Conservation (phyloP, 1,140 invertebrate genomes). For the Papilio xuthus region DNA sequence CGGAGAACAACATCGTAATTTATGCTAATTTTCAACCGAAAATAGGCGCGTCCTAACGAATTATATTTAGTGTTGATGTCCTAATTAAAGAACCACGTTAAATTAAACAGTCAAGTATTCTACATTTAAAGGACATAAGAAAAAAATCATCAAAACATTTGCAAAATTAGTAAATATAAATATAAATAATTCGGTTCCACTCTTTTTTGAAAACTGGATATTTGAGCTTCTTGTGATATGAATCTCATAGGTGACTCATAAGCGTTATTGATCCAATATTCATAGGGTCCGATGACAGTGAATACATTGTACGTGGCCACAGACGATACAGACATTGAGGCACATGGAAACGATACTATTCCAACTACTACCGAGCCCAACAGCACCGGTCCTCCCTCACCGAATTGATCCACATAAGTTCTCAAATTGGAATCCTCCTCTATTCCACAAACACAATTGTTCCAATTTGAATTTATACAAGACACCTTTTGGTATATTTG, state of each 20-base stretch:
- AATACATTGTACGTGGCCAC: slow-evolving; percentile 58
- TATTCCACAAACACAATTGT: slow-evolving; percentile 66
- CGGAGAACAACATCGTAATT: slow-evolving; percentile 13
- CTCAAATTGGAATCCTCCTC: slow-evolving; percentile 47
- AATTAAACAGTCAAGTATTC: background rate
- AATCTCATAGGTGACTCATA: slow-evolving; percentile 27
- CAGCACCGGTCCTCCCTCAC: slow-evolving; percentile 62
- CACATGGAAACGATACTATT: slow-evolving; percentile 50
- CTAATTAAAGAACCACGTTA: slow-evolving; percentile 25
- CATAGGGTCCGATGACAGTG: slow-evolving; percentile 59
- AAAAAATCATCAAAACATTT: slow-evolving; percentile 25
- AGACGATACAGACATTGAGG: slow-evolving; percentile 45
- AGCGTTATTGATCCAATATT: slow-evolving; percentile 57
- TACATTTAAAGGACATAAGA: slow-evolving; percentile 6
- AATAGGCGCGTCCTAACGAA: slow-evolving; percentile 41
- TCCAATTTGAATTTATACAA: slow-evolving; percentile 65
- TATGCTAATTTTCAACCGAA: slow-evolving; percentile 54
- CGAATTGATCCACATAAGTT: slow-evolving; percentile 55
- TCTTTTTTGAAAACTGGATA: slow-evolving; percentile 41
- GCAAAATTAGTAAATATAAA: slow-evolving; percentile 16
- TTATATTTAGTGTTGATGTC: background rate
- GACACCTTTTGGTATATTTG: slow-evolving; percentile 56
- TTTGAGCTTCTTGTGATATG: slow-evolving; percentile 32
- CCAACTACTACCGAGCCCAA: slow-evolving; percentile 53
- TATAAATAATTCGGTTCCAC: slow-evolving; percentile 1